Evolutionary conservation across 2,113 vertebrate genomes (phyloP).

Genomic region (Arizona elegans): DNA sequence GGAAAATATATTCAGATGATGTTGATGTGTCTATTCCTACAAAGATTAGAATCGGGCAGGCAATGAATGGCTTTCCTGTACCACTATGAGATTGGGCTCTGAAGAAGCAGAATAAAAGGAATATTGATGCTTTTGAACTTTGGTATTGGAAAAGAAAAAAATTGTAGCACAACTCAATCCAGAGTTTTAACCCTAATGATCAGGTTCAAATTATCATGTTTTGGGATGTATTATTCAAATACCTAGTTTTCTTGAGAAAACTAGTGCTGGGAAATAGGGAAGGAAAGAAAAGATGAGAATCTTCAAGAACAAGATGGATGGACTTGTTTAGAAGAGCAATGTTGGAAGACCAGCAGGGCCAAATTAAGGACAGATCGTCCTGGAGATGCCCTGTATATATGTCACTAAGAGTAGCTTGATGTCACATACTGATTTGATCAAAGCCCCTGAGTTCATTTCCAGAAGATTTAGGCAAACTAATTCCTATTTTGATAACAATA

Average conservation of each 20-base stretch:
- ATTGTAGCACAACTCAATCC: neutral
- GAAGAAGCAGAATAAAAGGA: neutral
- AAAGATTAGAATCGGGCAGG: neutral
- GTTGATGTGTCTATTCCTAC: neutral
- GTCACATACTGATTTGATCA: neutral
- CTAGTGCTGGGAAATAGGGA: neutral
- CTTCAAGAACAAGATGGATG: neutral
- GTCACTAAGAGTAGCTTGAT: neutral
- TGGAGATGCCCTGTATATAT: neutral
- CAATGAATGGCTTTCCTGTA: neutral
- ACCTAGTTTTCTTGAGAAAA: neutral
- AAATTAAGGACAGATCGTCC: neutral
- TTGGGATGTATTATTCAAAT: neutral
- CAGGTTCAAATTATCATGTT: neutral
- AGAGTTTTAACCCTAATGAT: neutral
- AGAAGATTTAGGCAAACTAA: neutral
- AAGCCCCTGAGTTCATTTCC: neutral
- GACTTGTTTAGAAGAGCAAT: neutral
- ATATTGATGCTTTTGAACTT: neutral
- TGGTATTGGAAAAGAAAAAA: neutral
- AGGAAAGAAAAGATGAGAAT: neutral
- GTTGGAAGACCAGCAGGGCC: neutral
- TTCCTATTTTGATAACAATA: neutral
- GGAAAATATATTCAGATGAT: neutral
- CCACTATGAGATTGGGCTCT: neutral